Conservation (phyloP, 2,888 invertebrate genomes). For the Uropetala carovei region DNA sequence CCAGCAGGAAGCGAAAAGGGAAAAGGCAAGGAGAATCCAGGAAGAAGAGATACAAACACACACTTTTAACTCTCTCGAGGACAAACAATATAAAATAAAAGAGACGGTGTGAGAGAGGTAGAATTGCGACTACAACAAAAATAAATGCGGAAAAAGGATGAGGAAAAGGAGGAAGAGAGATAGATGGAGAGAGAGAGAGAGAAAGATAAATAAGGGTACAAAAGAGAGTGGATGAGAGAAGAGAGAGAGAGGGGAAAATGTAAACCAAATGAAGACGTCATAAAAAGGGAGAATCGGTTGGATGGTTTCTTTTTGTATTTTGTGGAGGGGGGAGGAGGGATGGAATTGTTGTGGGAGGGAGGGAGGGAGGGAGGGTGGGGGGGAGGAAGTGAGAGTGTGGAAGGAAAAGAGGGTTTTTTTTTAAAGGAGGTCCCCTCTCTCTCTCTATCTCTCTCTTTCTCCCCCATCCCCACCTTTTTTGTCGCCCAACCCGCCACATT, state of each 20-base stretch:
- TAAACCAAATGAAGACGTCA: slow-evolving; percentile 21
- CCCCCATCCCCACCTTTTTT: not conserved
- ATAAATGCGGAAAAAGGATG: not conserved
- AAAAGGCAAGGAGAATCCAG: not conserved
- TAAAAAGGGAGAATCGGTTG: slow-evolving; percentile 20
- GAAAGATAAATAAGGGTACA: not conserved
- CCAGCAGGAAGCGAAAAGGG: not conserved
- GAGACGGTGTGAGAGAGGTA: not conserved
- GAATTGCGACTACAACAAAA: not conserved
- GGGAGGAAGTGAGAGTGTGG: no score
- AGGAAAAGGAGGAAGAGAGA: not conserved
- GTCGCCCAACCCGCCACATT: slow-evolving; percentile 29
- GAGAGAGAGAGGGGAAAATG: not conserved
- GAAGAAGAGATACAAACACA: not conserved
- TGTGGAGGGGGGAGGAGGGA: not conserved
- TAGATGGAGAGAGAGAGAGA: not conserved
- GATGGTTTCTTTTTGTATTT: not conserved
- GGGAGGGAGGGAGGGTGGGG: not conserved
- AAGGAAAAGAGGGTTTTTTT: no score
- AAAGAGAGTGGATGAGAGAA: not conserved
- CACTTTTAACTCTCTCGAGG: not conserved
- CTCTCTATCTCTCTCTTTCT: no score
- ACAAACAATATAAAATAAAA: not conserved
- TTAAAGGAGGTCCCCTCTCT: no score
- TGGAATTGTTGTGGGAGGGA: no score